Evolutionary conservation across 2,113 vertebrate genomes (phyloP).

Genomic region (Lepus americanus): DNA sequence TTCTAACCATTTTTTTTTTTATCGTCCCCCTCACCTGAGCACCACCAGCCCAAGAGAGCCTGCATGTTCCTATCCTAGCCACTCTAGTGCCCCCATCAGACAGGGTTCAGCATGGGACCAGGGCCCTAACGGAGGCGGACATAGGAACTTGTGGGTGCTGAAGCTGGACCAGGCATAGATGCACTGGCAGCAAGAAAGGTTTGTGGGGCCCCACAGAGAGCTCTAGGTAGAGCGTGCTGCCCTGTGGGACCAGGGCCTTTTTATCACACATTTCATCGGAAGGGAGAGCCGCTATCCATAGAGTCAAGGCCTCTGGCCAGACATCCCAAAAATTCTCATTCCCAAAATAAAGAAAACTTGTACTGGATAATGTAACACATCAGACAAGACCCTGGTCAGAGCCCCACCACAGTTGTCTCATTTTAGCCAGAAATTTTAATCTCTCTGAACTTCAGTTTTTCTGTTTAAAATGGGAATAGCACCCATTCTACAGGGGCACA

Average conservation of each 20-base stretch:
- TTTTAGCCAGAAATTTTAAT: constrained; percentile 23
- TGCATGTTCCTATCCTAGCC: background rate
- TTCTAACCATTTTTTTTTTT: background rate
- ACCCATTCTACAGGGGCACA: background rate
- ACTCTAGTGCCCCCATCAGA: background rate
- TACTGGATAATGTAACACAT: background rate
- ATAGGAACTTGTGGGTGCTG: background rate
- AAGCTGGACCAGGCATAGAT: background rate
- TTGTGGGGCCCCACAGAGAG: background rate
- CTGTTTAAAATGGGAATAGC: background rate
- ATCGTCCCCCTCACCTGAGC: too few species aligned
- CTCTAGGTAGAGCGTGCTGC: background rate
- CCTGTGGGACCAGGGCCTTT: background rate
- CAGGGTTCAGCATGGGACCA: background rate
- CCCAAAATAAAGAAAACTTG: background rate
- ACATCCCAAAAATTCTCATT: background rate
- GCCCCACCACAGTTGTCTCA: background rate
- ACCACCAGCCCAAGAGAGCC: background rate
- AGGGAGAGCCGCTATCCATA: background rate
- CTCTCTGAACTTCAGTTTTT: background rate
- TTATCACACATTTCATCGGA: background rate
- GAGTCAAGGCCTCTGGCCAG: background rate
- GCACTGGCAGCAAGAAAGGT: background rate
- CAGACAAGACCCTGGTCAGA: background rate
- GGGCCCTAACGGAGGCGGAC: background rate